Evolutionary conservation across 2,888 invertebrate species (phyloP).

Genomic region (Gasteruption jaculator): DNA sequence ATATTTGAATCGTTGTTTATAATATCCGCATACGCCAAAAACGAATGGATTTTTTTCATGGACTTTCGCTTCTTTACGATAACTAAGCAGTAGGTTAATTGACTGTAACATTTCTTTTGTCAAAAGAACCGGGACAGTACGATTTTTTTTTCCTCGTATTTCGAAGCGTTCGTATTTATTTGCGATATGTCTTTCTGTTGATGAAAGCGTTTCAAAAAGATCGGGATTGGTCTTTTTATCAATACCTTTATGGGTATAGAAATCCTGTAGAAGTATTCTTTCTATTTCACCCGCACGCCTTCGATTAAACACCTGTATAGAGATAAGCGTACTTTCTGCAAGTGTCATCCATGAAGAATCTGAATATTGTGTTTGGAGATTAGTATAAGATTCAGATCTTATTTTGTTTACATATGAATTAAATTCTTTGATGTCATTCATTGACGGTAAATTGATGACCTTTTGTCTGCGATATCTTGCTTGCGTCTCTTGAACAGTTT

Average conservation of each 20-base stretch:
- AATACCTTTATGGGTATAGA: constrained; percentile 5
- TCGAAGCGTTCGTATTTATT: constrained; percentile 15
- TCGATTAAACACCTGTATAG: constrained; percentile 13
- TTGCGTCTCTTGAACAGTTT: constrained; percentile 9
- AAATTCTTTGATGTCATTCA: constrained; percentile 13
- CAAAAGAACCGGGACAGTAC: constrained; percentile 20
- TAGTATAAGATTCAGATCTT: constrained; percentile 4
- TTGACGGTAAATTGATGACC: constrained; percentile 16
- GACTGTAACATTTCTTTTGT: constrained; percentile 14
- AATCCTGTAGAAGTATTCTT: constrained; percentile 9
- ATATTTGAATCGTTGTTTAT: constrained; percentile 6
- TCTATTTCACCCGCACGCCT: constrained; percentile 13
- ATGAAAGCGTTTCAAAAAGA: constrained; percentile 7
- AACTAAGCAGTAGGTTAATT: constrained; percentile 7
- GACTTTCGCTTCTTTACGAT: constrained; percentile 9
- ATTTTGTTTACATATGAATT: constrained; percentile 9
- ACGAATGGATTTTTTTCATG: constrained; percentile 13
- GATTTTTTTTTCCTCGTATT: constrained; percentile 19
- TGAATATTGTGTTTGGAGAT: constrained; percentile 12
- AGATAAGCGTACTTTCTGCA: constrained; percentile 10
- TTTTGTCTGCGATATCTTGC: constrained; percentile 10
- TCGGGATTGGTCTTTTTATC: constrained; percentile 1
- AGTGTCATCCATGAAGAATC: constrained; percentile 3
- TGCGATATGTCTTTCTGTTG: constrained; percentile 7
- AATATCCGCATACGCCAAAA: constrained; percentile 9